These are phyloP conservation scores for Blastomussa wellsi DNA, from an alignment of 92 coral and sea anemone genomes.

Conservation along the genomic window DNA sequence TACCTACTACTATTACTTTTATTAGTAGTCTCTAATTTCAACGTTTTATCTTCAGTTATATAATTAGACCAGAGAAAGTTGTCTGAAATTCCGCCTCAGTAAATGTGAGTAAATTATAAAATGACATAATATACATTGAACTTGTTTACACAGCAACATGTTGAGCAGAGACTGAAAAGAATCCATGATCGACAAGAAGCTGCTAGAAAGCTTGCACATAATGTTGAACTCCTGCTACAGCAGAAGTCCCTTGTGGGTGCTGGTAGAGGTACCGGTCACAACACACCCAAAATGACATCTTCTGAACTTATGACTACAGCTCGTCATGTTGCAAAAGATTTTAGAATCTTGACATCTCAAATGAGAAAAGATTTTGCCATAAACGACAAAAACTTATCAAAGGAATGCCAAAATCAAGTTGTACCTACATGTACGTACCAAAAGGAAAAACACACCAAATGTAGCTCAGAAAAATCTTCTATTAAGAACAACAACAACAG, in stretches of 20 bases:
- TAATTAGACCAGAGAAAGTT: no score
- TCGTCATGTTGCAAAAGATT: slow-evolving; percentile 67
- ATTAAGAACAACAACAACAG: slow-evolving; percentile 30
- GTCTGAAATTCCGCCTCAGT: no score
- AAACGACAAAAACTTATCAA: slow-evolving; percentile 43
- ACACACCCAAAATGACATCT: slow-evolving; percentile 55
- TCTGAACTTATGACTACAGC: slow-evolving; percentile 82
- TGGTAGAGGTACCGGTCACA: background rate
- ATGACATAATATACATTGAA: background rate
- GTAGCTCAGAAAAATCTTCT: background rate
- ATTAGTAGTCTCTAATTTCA: no score
- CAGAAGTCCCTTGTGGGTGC: slow-evolving; percentile 76
- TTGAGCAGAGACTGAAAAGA: slow-evolving; percentile 79
- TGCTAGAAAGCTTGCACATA: slow-evolving; percentile 82
- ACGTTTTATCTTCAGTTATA: no score
- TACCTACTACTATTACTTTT: no score
- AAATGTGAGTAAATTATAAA: background rate
- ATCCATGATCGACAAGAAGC: slow-evolving; percentile 93
- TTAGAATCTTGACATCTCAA: slow-evolving; percentile 63
- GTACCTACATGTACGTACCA: background rate
- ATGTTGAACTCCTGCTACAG: slow-evolving; percentile 84
- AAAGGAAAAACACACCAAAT: background rate
- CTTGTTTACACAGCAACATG: slow-evolving; percentile 60
- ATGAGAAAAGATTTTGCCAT: slow-evolving; percentile 71
- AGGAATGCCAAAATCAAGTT: background rate